phyloP scores from a whole-genome alignment of 2,888 invertebrate genomes.

The Agriopis leucophaearia region DNA sequence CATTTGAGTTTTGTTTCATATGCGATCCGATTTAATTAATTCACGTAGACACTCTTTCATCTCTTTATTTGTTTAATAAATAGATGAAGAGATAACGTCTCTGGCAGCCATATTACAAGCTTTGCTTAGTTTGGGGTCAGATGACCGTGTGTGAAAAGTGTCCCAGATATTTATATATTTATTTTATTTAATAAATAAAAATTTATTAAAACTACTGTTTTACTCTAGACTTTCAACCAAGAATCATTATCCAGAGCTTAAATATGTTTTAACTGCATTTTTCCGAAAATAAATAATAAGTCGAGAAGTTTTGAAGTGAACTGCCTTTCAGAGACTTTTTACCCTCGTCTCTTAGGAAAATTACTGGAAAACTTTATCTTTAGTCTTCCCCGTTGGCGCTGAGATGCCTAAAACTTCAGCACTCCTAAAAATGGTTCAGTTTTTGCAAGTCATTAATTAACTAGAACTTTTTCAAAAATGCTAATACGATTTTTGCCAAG shows the following conservation, averaged over 20 bases:
- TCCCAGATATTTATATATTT: no score
- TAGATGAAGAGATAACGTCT: no score
- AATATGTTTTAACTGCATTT: constrained; percentile 20
- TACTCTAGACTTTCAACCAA: background rate
- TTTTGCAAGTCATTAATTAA: constrained; percentile 47
- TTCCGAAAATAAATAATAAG: constrained; percentile 40
- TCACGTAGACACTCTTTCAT: no score
- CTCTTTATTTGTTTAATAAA: background rate
- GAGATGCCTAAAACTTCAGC: constrained; percentile 44
- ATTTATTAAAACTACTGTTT: background rate
- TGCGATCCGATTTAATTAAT: no score
- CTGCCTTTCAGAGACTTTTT: constrained; percentile 52
- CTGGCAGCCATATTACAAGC: no score
- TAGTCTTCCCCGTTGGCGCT: constrained; percentile 39
- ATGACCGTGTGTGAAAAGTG: no score
- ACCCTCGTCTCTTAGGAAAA: constrained; percentile 53
- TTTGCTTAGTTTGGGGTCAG: no score
- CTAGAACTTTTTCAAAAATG: constrained; percentile 19
- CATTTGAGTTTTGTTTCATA: no score
- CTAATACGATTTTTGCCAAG: no score
- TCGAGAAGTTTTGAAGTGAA: constrained; percentile 43
- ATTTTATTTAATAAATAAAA: no score
- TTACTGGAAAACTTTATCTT: constrained; percentile 56
- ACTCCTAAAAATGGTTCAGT: constrained; percentile 46
- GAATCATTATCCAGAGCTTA: background rate